Evolutionary conservation across 2,888 invertebrate genomes (phyloP).

Genomic region (Apamea monoglypha): DNA sequence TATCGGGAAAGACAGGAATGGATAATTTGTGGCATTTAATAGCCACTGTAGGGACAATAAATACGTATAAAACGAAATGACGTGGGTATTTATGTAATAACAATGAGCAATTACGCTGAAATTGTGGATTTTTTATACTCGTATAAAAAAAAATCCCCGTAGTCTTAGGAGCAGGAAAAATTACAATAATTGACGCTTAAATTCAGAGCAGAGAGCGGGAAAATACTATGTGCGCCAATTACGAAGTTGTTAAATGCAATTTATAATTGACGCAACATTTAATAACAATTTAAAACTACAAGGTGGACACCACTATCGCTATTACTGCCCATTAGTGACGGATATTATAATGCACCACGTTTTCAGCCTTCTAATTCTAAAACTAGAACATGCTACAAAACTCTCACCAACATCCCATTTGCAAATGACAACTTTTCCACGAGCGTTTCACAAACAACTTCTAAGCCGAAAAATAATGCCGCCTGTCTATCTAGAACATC

Average conservation of each 20-base stretch:
- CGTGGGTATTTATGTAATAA: not conserved
- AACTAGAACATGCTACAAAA: slow-evolving; percentile 6
- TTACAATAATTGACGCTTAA: slow-evolving; percentile 1
- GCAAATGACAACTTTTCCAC: slow-evolving; percentile 8
- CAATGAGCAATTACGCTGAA: slow-evolving; percentile 2
- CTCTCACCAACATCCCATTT: slow-evolving; percentile 20
- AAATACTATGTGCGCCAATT: slow-evolving; percentile 34
- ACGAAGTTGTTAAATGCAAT: slow-evolving; percentile 2
- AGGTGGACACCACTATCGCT: not conserved
- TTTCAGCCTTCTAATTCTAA: not conserved
- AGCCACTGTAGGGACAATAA: not conserved
- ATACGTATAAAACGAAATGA: not conserved
- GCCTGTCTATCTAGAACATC: slow-evolving; percentile 42
- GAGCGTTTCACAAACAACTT: slow-evolving; percentile 25
- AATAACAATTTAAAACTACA: not conserved
- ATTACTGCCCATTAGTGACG: not conserved
- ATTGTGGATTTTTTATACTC: not conserved
- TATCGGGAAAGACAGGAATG: slow-evolving; percentile 20
- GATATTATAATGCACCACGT: not conserved
- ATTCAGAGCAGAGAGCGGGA: slow-evolving; percentile 22
- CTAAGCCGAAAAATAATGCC: not conserved
- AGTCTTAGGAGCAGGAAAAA: slow-evolving; percentile 40
- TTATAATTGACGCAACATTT: slow-evolving; percentile 20
- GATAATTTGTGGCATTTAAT: slow-evolving; percentile 23
- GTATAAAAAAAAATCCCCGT: slow-evolving; percentile 4